Conservation (phyloP, 2,888 invertebrate genomes). For the Napeogenes sylphis region DNA sequence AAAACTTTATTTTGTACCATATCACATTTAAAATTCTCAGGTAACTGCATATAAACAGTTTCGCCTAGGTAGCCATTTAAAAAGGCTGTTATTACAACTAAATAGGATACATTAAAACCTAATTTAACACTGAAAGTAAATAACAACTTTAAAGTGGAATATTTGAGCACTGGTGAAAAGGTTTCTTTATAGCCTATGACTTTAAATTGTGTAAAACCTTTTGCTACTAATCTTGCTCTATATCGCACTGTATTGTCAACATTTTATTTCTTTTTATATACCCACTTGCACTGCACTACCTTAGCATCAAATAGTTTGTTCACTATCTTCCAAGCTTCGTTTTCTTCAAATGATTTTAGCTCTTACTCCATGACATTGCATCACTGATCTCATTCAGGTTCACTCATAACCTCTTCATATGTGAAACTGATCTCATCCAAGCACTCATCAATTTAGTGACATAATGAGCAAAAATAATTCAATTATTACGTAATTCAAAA, state of each 20-base stretch:
- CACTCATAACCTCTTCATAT: too few relatives aligned
- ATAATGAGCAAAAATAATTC: too few relatives aligned
- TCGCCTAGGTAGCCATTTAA: conserved; percentile 29
- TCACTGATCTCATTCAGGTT: too few relatives aligned
- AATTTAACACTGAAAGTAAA: conserved; percentile 27
- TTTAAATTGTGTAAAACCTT: conserved; percentile 19
- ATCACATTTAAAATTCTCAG: conserved; percentile 21
- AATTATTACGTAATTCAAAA: conserved; percentile 34
- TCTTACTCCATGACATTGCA: too few relatives aligned
- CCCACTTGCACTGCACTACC: too few relatives aligned
- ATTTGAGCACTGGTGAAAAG: conserved; percentile 35
- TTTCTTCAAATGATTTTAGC: too few relatives aligned
- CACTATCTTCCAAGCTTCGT: too few relatives aligned
- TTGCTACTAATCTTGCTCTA: conserved; percentile 22
- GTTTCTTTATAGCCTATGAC: conserved; percentile 22
- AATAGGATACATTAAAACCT: conserved; percentile 24
- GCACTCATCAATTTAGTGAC: too few relatives aligned
- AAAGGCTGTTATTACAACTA: conserved; percentile 32
- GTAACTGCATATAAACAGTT: conserved; percentile 28
- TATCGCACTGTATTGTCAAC: conserved; percentile 26
- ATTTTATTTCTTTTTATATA: conserved; percentile 25
- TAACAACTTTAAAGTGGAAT: conserved; percentile 22
- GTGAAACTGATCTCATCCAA: too few relatives aligned
- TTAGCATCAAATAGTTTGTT: too few relatives aligned
- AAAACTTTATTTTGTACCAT: conserved; percentile 30